Evolutionary conservation across 2,113 vertebrate genomes (phyloP).

Genomic region (Azemiops feae): DNA sequence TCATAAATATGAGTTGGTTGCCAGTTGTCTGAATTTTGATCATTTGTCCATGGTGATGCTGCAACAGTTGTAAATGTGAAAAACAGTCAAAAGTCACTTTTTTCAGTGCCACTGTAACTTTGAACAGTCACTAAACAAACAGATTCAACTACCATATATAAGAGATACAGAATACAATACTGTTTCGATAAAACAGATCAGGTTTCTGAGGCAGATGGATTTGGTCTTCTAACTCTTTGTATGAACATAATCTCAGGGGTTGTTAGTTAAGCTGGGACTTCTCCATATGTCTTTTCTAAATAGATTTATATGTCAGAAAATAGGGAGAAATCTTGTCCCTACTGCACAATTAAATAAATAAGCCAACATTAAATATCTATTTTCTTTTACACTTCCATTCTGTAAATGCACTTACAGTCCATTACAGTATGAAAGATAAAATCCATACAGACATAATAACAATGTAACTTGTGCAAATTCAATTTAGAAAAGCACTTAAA

Average conservation of each 20-base stretch:
- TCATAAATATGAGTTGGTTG: background rate
- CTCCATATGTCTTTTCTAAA: constrained; percentile 25
- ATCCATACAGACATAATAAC: constrained; percentile 29
- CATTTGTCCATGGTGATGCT: background rate
- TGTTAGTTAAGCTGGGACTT: constrained; percentile 9
- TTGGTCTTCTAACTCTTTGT: constrained; percentile 19
- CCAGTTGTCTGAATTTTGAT: background rate
- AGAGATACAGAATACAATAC: constrained; percentile 16
- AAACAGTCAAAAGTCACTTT: background rate
- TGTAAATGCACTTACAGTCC: constrained; percentile 38
- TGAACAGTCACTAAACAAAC: background rate
- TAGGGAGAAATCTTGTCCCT: constrained; percentile 7
- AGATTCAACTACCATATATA: background rate
- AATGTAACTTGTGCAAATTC: constrained; percentile 37
- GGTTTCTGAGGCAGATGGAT: constrained; percentile 6
- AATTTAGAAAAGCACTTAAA: constrained; percentile 40
- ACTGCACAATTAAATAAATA: constrained; percentile 14
- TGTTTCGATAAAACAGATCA: background rate
- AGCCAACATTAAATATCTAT: constrained; percentile 23
- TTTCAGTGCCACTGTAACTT: background rate
- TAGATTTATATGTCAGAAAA: constrained; percentile 45
- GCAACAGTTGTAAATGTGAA: background rate
- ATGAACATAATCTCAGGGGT: constrained; percentile 3
- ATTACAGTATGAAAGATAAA: constrained; percentile 41
- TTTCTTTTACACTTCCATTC: constrained; percentile 38